Percentiles rank a stretch among this genome's conserved stretches.
phyloP scores from a whole-genome alignment of 2,797 vertebrate genomes.

The Smutsia temminckii region DNA sequence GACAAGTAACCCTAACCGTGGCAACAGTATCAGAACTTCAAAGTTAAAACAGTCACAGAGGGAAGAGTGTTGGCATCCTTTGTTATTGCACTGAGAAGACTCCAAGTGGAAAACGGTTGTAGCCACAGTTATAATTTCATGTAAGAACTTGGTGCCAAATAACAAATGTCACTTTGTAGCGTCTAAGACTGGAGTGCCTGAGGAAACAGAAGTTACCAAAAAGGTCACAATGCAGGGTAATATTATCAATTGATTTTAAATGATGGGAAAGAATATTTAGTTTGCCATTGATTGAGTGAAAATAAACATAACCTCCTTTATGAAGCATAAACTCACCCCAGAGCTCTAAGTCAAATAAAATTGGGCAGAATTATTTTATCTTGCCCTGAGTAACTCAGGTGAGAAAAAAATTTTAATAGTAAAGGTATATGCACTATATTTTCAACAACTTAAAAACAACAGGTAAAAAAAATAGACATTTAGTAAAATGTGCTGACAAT shows the following conservation, averaged over 20 bases:
- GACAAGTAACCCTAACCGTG: neutral
- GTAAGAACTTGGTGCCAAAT: neutral
- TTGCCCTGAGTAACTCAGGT: slow-evolving; percentile 19
- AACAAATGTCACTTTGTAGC: neutral
- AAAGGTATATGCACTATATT: neutral
- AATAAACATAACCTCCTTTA: slow-evolving; percentile 10
- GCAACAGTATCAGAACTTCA: neutral
- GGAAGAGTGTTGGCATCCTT: neutral
- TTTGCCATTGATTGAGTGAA: neutral
- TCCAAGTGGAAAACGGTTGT: neutral
- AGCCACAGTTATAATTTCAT: neutral
- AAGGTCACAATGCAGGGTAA: neutral
- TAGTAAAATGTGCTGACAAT: slow-evolving; percentile 12
- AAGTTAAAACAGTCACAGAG: neutral
- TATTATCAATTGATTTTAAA: neutral
- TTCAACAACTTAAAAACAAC: slow-evolving; percentile 38
- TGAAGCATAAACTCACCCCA: neutral
- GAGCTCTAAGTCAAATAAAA: slow-evolving; percentile 3
- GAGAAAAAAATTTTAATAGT: neutral
- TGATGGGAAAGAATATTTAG: neutral
- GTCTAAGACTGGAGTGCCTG: neutral
- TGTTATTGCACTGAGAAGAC: neutral
- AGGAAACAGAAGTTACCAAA: neutral
- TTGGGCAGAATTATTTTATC: neutral
- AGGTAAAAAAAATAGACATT: neutral